Conservation (phyloP, 2,888 invertebrate species). For the Empis livida region DNA sequence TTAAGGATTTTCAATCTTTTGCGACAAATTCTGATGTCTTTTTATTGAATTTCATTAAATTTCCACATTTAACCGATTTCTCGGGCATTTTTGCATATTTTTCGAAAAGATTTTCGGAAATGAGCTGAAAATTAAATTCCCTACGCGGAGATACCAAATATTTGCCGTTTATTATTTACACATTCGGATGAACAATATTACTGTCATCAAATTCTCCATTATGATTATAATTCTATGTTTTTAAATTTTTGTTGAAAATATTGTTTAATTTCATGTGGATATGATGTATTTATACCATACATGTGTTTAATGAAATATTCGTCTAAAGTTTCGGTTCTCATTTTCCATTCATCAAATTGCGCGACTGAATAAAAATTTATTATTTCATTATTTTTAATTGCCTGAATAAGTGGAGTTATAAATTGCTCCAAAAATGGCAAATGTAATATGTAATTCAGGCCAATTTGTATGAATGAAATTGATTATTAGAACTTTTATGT, state of each 20-base stretch:
- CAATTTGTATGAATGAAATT: conserved; percentile 99
- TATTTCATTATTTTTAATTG: conserved; percentile 69
- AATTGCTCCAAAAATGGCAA: conserved; percentile 94
- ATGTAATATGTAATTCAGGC: conserved; percentile 83
- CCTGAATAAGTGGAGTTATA: conserved; percentile 98
- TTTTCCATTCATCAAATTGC: conserved; percentile 97
- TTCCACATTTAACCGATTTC: too few relatives aligned
- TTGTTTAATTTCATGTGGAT: conserved; percentile 95
- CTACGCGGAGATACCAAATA: too few relatives aligned
- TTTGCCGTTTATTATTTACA: conserved; percentile 89
- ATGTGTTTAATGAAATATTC: conserved; percentile 97
- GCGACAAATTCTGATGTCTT: too few relatives aligned
- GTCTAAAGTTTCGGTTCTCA: conserved; percentile 74
- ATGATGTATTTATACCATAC: conserved; percentile 99
- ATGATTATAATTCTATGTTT: conserved; percentile 79
- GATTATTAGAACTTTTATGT: conserved; percentile 87
- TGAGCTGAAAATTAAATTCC: too few relatives aligned
- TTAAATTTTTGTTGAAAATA: conserved; percentile 93
- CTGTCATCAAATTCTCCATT: conserved; percentile 80
- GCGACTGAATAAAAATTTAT: conserved; percentile 91
- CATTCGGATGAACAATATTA: conserved; percentile 88
- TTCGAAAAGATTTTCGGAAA: too few relatives aligned
- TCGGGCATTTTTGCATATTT: too few relatives aligned
- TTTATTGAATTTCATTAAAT: too few relatives aligned
- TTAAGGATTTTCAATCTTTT: too few relatives aligned